Evolutionary conservation across 2,113 vertebrate genomes (phyloP).

Genomic region (Anoura caudifer): DNA sequence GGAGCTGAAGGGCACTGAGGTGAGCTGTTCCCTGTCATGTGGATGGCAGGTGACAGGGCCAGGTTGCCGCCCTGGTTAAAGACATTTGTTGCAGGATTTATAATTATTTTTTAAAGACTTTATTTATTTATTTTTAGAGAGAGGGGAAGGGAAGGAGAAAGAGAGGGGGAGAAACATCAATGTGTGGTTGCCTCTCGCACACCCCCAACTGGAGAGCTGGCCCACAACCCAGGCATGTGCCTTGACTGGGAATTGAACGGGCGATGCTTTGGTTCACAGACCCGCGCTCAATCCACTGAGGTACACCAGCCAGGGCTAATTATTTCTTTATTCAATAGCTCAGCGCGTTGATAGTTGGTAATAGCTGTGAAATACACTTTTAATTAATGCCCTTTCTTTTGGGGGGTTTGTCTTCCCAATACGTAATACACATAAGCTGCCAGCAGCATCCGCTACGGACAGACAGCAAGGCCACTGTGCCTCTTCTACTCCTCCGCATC

Average conservation of each 20-base stretch:
- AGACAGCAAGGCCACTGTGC: neutral
- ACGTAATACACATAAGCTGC: slow-evolving; percentile 1
- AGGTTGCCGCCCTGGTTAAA: neutral
- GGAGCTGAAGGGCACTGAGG: too few species aligned
- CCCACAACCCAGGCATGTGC: too few species aligned
- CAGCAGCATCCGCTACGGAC: fast-evolving
- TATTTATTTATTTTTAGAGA: too few species aligned
- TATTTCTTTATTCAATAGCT: neutral
- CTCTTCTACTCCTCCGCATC: neutral
- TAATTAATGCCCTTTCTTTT: slow-evolving; percentile 7
- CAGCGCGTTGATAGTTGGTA: neutral
- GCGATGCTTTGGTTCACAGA: too few species aligned
- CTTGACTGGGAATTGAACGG: too few species aligned
- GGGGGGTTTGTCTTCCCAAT: neutral
- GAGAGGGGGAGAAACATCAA: too few species aligned
- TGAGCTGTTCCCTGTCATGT: neutral
- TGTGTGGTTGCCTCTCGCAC: too few species aligned
- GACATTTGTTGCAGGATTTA: neutral
- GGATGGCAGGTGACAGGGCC: neutral
- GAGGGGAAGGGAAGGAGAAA: too few species aligned
- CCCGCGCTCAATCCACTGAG: too few species aligned
- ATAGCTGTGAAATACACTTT: slow-evolving; percentile 8
- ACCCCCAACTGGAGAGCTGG: too few species aligned
- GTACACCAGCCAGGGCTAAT: too few species aligned
- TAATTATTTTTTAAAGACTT: neutral